Evolutionary conservation across 2,888 invertebrate genomes (phyloP).

Genomic region (Epiblema foenella): DNA sequence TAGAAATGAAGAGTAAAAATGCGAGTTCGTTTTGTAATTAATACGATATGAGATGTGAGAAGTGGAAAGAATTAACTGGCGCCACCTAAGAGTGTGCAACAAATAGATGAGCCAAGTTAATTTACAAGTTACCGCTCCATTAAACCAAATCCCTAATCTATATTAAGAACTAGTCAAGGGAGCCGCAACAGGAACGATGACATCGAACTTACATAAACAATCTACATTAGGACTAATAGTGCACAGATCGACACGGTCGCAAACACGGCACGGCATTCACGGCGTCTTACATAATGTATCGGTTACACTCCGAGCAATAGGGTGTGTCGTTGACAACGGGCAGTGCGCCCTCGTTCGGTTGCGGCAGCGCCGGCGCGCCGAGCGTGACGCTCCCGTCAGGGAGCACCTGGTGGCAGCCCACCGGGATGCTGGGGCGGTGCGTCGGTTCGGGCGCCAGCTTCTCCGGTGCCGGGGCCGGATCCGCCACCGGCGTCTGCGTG

Average conservation of each 20-base stretch:
- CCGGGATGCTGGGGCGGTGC: conserved; percentile 83
- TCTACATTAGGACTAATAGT: conserved; percentile 66
- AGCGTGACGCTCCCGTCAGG: conserved; percentile 81
- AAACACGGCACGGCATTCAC: conserved; percentile 80
- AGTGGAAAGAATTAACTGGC: conserved; percentile 33
- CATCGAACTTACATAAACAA: conserved; percentile 62
- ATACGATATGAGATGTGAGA: conserved; percentile 14
- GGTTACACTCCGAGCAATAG: conserved; percentile 93
- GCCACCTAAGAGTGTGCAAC: conserved; percentile 19
- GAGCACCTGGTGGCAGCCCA: conserved; percentile 82
- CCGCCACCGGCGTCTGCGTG: conserved; percentile 67
- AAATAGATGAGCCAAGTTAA: conserved; percentile 44
- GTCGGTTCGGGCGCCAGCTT: conserved; percentile 65
- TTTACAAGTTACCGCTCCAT: conserved; percentile 55
- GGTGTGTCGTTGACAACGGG: conserved; percentile 85
- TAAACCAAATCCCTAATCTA: conserved; percentile 48
- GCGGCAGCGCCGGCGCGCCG: conserved; percentile 66
- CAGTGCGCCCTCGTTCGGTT: conserved; percentile 61
- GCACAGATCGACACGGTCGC: conserved; percentile 84
- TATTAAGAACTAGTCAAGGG: conserved; percentile 48
- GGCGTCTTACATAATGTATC: conserved; percentile 93
- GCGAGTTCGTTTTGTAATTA: conserved; percentile 8
- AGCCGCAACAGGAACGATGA: conserved; percentile 59
- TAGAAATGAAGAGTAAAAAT: conserved; percentile 10
- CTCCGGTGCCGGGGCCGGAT: conserved; percentile 53